Conservation (phyloP, 2,888 invertebrate genomes). For the Eugnorisma glareosa region DNA sequence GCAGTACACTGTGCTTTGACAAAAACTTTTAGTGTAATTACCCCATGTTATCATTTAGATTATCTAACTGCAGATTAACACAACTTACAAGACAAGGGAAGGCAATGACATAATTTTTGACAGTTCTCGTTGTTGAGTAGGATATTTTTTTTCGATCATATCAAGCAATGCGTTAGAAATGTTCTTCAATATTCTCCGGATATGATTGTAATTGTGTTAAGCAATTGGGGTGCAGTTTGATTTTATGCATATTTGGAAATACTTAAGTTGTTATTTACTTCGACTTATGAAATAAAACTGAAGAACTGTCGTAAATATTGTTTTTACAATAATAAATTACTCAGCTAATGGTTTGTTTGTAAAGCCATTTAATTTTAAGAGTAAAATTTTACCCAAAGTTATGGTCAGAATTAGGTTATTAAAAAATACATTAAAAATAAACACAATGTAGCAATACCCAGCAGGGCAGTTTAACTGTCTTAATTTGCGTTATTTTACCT, state of each 20-base stretch:
- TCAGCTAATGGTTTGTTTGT: background rate
- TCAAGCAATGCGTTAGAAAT: background rate
- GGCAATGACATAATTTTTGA: background rate
- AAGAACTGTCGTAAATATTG: background rate
- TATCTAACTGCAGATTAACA: background rate
- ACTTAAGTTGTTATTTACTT: background rate
- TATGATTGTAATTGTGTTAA: background rate
- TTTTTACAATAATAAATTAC: background rate
- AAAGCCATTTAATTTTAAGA: slow-evolving; percentile 5
- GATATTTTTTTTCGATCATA: background rate
- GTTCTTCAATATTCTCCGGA: background rate
- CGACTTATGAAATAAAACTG: background rate
- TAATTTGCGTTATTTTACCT: slow-evolving; percentile 65
- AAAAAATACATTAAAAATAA: slow-evolving; percentile 27
- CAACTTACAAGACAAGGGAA: background rate
- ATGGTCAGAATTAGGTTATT: background rate
- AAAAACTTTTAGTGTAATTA: background rate
- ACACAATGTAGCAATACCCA: slow-evolving; percentile 20
- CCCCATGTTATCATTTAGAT: background rate
- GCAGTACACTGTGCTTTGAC: no score
- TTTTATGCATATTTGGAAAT: background rate
- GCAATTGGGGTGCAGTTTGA: background rate
- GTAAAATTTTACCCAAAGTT: background rate
- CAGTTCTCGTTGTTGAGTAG: background rate
- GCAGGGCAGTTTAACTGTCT: slow-evolving; percentile 22